A percentile compares a stretch with the other conserved stretches of the same genome.
These are phyloP conservation scores for Melieria omissa DNA, from an alignment of 2,888 invertebrate genomes.

Conservation along the genomic window DNA sequence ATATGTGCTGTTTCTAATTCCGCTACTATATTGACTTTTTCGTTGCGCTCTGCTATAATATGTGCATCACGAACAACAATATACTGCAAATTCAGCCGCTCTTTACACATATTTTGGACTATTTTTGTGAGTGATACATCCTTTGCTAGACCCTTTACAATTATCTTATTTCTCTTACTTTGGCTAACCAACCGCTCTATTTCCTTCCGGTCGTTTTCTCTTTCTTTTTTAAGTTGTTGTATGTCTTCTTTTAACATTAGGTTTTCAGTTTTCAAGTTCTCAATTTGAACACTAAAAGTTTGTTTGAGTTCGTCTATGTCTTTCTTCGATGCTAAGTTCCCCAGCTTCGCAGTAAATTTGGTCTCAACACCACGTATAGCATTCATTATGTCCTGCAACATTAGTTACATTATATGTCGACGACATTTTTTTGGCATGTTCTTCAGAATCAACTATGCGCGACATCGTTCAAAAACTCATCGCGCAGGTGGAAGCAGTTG, in stretches of 20 bases:
- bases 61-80: background rate
- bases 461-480: background rate
- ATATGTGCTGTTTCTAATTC: no score
- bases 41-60: no score
- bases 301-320: background rate
- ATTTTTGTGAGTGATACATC: background rate
- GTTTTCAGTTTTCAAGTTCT: slow-evolving; percentile 2
- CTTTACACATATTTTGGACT: background rate
- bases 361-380: background rate
- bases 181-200: background rate
- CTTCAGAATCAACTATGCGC: slow-evolving; percentile 3
- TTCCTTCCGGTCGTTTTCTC: slow-evolving; percentile 7
- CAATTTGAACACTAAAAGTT: background rate
- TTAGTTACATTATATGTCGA: slow-evolving; percentile 1
- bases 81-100: background rate
- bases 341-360: background rate
- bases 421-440: slow-evolving; percentile 4
- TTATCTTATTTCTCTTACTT: no score
- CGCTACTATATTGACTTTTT: no score
- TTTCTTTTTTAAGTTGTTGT: background rate
- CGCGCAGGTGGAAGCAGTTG: slow-evolving; percentile 18
- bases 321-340: background rate
- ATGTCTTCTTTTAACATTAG: slow-evolving; percentile 7
- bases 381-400: no score
- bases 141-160: background rate